Evolutionary conservation across 2,113 vertebrate genomes (phyloP), one percentile per base, ranked within the genome.

Genomic region (Rostratula benghalensis): DNA sequence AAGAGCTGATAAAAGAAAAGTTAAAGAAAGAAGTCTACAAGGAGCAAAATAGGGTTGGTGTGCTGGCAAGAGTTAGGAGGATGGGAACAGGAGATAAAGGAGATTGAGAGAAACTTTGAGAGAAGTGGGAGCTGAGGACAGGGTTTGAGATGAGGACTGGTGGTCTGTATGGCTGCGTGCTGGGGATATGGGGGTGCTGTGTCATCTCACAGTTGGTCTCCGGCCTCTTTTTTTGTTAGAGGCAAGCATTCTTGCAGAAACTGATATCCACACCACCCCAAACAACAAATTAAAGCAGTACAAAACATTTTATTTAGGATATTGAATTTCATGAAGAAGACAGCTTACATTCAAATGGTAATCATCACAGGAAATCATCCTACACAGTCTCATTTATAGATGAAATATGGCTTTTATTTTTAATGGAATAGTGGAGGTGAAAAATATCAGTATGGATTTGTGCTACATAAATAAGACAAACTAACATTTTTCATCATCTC

Each of bases 81-180:
- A 18, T 70, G 24, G 22, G n/a, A 93, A 51, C 8, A n/a, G 56
- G 41, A 45, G 17, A 17, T 0, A 46, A 7, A n/a, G 56, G 41
- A 45, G 14, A 17, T 0, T n/a, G 67, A 61, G 25, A 76, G 37
- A 63, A 92, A 67, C 87, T 31, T 21, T 13, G 54, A 37, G 17
- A 61, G 7, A 69, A 84, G 78, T n/a, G 6, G 35, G 39, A 83
- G 33, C 43, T 57, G 51, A 63, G 10, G 31, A 35, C 11, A 93
- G 28, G 78, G 20, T 21, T 74, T 73, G 43, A 53, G 28, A 33
- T 37, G 11, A 30, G 50, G 33, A 60, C 10, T 39, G 25, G 3
- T 30, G 22, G 8, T 50, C 8, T 0, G 0, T 3, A 35, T 60
- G n/a, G 20, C 31, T 75, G 60, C 33, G 12, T 0, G 0, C 14